phyloP scores from a whole-genome alignment of 2,888 invertebrate species.

The Meteorus cinctellus region DNA sequence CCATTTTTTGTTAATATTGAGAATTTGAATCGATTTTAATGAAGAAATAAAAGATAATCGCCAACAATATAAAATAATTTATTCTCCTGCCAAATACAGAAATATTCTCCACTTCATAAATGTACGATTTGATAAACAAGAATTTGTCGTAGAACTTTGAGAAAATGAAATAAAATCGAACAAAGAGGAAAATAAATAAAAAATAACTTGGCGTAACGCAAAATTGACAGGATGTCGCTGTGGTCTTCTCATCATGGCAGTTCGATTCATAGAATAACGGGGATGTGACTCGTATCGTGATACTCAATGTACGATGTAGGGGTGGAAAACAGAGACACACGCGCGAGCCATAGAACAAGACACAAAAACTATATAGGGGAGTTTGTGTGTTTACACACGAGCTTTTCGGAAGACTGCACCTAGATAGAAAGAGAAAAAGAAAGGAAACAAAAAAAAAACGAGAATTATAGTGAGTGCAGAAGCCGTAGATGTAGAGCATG shows the following conservation, averaged over 20 bases:
- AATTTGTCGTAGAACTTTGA: not conserved
- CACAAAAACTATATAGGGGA: conserved; percentile 44
- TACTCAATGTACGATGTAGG: not conserved
- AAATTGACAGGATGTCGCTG: conserved; percentile 56
- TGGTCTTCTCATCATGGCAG: conserved; percentile 47
- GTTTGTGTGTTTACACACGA: conserved; percentile 65
- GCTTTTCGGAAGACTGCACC: conserved; percentile 67
- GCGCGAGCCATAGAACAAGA: not conserved
- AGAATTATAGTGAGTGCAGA: conserved; percentile 27
- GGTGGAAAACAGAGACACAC: not conserved
- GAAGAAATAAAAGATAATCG: too few species aligned
- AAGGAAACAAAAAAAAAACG: conserved; percentile 26
- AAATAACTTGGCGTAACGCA: conserved; percentile 42
- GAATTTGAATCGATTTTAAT: too few species aligned
- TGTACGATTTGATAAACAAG: not conserved
- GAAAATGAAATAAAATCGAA: conserved; percentile 25
- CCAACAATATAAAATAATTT: too few species aligned
- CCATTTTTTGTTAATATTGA: too few species aligned
- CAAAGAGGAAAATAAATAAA: conserved; percentile 13
- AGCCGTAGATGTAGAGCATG: conserved; percentile 27
- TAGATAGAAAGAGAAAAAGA: conserved; percentile 39
- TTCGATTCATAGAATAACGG: conserved; percentile 47
- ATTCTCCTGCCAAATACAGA: too few species aligned
- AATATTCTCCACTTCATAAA: too few species aligned
- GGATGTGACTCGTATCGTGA: conserved; percentile 33